Percentiles rank a stretch among this genome's conserved stretches.
These are phyloP conservation scores for Picus viridis DNA, from an alignment of 2,797 vertebrate genomes.

Conservation along the genomic window DNA sequence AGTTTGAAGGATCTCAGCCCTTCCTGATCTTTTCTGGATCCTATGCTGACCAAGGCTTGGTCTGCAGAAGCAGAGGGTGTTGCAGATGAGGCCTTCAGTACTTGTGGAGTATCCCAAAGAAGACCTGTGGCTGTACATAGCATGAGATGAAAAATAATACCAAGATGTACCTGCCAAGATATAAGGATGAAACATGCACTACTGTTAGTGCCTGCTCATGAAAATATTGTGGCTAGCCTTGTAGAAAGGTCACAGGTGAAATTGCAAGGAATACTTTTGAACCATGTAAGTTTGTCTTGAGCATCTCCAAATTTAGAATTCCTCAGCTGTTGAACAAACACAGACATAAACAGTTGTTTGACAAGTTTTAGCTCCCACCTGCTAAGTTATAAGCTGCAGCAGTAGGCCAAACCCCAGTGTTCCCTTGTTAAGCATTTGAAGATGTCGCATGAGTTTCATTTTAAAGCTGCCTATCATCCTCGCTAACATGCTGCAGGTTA, in stretches of 20 bases:
- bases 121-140: not conserved
- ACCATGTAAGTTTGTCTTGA: conserved; percentile 5
- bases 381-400: conserved; percentile 25
- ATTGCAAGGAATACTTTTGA: not conserved
- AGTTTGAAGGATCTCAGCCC: not conserved
- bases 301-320: conserved; percentile 10
- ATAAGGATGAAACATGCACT: conserved; percentile 7
- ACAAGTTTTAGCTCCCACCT: conserved; percentile 25
- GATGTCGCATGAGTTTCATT: not conserved
- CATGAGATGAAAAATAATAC: not conserved
- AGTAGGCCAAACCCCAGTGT: not conserved
- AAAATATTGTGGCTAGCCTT: not conserved
- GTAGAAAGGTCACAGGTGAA: not conserved
- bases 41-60: not conserved
- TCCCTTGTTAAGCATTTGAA: conserved; percentile 5
- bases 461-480: not conserved
- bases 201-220: not conserved
- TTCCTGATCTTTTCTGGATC: not conserved
- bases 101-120: not conserved
- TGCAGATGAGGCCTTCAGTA: conserved; percentile 16
- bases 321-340: conserved; percentile 27
- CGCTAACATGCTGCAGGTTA: conserved; percentile 9
- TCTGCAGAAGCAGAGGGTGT: conserved; percentile 1
- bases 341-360: not conserved
- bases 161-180: conserved; percentile 10